Evolutionary conservation across 2,888 invertebrate species (phyloP).

Genomic region (Rhagonycha lutea): DNA sequence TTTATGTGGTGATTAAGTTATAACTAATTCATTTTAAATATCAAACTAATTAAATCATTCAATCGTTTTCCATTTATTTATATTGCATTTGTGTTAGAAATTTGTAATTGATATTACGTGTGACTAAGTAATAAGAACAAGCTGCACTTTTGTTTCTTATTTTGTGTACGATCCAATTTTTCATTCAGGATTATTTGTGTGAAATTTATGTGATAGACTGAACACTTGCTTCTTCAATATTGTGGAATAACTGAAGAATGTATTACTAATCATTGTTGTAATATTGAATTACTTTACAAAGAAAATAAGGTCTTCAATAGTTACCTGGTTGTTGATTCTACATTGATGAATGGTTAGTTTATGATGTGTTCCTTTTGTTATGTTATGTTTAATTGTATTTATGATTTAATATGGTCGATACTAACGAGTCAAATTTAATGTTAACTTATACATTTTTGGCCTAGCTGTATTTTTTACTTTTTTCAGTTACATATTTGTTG

Average conservation of each 20-base stretch:
- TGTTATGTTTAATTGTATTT: background rate
- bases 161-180: background rate
- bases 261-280: slow-evolving; percentile 4
- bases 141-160: background rate
- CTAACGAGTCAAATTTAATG: background rate
- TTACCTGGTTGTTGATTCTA: background rate
- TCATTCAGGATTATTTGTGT: background rate
- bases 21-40: background rate
- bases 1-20: background rate
- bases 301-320: background rate
- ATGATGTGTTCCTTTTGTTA: background rate
- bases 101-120: background rate
- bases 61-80: background rate
- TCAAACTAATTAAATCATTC: background rate
- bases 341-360: background rate
- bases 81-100: background rate
- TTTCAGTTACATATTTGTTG: slow-evolving; percentile 30
- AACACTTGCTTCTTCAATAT: slow-evolving; percentile 9
- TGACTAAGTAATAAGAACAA: background rate
- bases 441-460: slow-evolving; percentile 32
- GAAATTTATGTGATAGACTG: background rate
- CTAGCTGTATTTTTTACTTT: slow-evolving; percentile 32
- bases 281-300: background rate
- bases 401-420: background rate
- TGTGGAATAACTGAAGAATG: slow-evolving; percentile 15